A percentile compares a stretch with the other conserved stretches of the same genome.
Conservation (phyloP, 2,888 invertebrate genomes). For the Meiosimyza platycephala region DNA sequence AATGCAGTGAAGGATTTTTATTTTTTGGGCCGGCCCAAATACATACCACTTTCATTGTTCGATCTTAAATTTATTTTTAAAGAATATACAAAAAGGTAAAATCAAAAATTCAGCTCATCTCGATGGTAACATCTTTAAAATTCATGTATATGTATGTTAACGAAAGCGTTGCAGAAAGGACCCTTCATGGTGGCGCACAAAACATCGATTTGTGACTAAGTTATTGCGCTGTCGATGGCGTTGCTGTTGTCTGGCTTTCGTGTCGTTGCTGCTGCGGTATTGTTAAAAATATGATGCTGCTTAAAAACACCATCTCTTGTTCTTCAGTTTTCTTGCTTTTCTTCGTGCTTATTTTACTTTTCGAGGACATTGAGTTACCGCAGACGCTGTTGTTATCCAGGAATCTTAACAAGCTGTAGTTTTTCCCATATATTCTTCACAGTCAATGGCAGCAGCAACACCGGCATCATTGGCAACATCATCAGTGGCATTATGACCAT, state of each 20-base stretch:
- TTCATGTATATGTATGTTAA: conserved; percentile 10
- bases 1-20: too few species aligned
- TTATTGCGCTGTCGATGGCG: conserved; percentile 37
- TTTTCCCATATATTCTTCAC: conserved; percentile 25
- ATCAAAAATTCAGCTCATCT: background rate
- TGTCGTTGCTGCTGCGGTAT: conserved; percentile 9
- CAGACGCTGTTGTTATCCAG: conserved; percentile 3
- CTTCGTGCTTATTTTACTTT: background rate
- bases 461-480: conserved; percentile 19
- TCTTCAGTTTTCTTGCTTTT: too few species aligned
- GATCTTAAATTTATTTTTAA: too few species aligned
- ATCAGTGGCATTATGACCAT: conserved; percentile 32
- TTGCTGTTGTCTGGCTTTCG: background rate
- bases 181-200: conserved; percentile 29
- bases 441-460: conserved; percentile 15
- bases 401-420: conserved; percentile 29
- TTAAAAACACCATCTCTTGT: conserved; percentile 10
- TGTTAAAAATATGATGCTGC: conserved; percentile 32
- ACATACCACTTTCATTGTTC: too few species aligned
- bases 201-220: conserved; percentile 45
- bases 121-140: background rate
- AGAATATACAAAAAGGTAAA: too few species aligned
- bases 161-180: conserved; percentile 25
- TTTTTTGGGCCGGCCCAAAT: too few species aligned
- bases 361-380: conserved; percentile 1